These are phyloP conservation scores for Hirtodrosophila confusa DNA, from an alignment of 2,888 invertebrate species.

Conservation along the genomic window DNA sequence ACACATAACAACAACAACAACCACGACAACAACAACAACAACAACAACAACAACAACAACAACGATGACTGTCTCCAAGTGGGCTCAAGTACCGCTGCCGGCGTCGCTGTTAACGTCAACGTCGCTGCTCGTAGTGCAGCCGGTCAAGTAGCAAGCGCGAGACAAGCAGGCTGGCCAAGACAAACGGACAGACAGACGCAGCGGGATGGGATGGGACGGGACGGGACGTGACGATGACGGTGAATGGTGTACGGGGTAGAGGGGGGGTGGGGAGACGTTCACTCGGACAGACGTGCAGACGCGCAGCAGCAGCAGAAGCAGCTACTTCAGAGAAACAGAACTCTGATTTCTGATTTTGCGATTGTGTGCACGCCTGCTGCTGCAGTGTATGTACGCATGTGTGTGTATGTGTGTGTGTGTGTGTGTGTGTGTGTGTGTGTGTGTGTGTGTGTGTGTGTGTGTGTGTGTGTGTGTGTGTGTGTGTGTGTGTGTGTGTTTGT, in stretches of 20 bases:
- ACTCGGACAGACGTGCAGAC: constrained; percentile 38
- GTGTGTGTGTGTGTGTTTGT: not conserved
- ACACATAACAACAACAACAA: constrained; percentile 1
- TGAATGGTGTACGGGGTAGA: constrained; percentile 3
- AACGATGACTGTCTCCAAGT: constrained; percentile 64
- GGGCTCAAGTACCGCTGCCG: constrained; percentile 56
- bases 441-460: constrained; percentile 13
- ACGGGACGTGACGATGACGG: constrained; percentile 24
- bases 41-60: not conserved
- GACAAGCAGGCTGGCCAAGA: constrained; percentile 67
- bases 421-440: constrained; percentile 15
- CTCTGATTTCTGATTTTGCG: constrained; percentile 67
- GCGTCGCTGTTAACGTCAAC: constrained; percentile 22
- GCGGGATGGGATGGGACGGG: constrained; percentile 13
- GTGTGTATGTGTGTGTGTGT: constrained; percentile 17
- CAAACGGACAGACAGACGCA: constrained; percentile 38
- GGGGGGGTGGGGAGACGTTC: constrained; percentile 9
- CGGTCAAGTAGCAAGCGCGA: constrained; percentile 51
- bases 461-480: constrained; percentile 22
- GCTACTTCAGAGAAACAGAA: constrained; percentile 70
- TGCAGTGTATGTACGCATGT: constrained; percentile 3
- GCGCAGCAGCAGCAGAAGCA: constrained; percentile 48
- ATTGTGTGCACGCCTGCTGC: constrained; percentile 42
- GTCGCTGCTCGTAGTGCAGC: constrained; percentile 41
- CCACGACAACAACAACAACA: constrained; percentile 16